Percentiles rank a stretch among this genome's conserved stretches.
Evolutionary conservation across 2,888 invertebrate species (phyloP).

Genomic region (Lamproptera curius): DNA sequence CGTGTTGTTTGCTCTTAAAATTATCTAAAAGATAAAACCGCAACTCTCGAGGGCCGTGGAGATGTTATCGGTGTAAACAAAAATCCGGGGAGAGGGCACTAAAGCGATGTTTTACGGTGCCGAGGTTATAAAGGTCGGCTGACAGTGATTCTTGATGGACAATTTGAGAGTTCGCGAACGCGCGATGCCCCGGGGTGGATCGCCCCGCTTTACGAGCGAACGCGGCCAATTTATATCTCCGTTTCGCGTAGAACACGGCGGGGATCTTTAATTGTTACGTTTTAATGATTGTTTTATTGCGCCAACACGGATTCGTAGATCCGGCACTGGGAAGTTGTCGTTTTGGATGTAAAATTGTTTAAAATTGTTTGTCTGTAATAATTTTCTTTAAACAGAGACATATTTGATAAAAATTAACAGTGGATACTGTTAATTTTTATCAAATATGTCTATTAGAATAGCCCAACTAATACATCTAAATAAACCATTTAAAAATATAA

Average conservation of each 20-base stretch:
- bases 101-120: constrained; percentile 64
- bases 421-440: too few species aligned
- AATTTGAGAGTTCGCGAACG: constrained; percentile 65
- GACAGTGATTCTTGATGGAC: constrained; percentile 74
- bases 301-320: background rate
- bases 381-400: too few species aligned
- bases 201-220: constrained; percentile 12
- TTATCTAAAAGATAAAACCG: background rate
- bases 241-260: constrained; percentile 1
- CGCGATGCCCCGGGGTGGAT: constrained; percentile 31
- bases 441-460: too few species aligned
- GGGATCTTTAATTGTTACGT: constrained; percentile 6
- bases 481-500: too few species aligned
- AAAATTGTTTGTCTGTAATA: too few species aligned
- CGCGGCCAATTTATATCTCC: constrained; percentile 12
- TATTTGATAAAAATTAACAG: too few species aligned
- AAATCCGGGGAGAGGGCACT: constrained; percentile 59
- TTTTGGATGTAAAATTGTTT: too few species aligned
- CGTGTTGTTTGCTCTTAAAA: background rate
- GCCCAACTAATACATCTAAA: too few species aligned
- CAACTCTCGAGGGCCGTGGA: constrained; percentile 10
- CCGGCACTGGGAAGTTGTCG: too few species aligned
- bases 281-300: background rate
- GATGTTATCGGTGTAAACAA: constrained; percentile 43
- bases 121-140: constrained; percentile 61